Conservation (phyloP, 2,888 invertebrate genomes). For the Acronicta psi region DNA sequence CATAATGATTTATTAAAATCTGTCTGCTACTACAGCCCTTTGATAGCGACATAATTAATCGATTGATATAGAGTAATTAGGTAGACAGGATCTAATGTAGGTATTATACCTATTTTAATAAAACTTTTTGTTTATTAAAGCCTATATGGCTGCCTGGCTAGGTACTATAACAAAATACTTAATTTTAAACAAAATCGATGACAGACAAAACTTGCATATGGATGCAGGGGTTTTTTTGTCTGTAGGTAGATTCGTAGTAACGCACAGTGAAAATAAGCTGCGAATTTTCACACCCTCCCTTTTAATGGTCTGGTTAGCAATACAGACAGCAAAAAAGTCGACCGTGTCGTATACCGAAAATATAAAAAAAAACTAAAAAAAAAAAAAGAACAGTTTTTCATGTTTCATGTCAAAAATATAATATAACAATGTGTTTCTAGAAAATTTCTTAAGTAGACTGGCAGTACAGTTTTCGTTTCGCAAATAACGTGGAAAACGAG, state of each 20-base stretch:
- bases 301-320: slow-evolving; percentile 81
- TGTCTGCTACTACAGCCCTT: background rate
- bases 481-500: slow-evolving; percentile 8
- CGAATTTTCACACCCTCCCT: slow-evolving; percentile 83
- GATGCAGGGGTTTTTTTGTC: slow-evolving; percentile 13
- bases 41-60: slow-evolving; percentile 10
- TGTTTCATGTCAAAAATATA: background rate
- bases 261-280: slow-evolving; percentile 79
- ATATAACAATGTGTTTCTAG: background rate
- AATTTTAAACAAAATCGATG: background rate
- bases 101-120: too few species aligned
- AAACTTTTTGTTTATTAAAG: too few species aligned
- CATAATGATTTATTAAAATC: slow-evolving; percentile 1
- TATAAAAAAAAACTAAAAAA: background rate
- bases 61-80: background rate
- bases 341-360: background rate
- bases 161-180: too few species aligned
- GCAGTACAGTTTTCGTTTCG: slow-evolving; percentile 17
- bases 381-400: background rate
- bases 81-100: too few species aligned
- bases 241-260: slow-evolving; percentile 51
- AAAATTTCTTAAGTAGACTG: slow-evolving; percentile 9
- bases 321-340: slow-evolving; percentile 70
- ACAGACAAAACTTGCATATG: slow-evolving; percentile 26
- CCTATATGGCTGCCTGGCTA: too few species aligned